Evolutionary conservation across 2,888 invertebrate genomes (phyloP).

Genomic region (Smittia sp.): DNA sequence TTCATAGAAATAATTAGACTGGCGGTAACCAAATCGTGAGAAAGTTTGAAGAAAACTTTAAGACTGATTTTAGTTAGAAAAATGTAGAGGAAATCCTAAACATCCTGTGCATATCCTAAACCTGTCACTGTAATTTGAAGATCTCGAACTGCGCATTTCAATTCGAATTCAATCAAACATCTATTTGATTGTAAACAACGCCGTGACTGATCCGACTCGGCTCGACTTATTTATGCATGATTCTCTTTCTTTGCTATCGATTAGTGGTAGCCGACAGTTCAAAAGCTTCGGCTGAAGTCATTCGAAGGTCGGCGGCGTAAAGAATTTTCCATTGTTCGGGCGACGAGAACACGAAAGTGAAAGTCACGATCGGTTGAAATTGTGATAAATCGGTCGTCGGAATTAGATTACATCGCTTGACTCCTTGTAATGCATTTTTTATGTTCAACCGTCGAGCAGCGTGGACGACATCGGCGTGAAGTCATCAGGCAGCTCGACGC

Average conservation of each 20-base stretch:
- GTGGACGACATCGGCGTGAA: slow-evolving; percentile 23
- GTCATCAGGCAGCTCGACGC: slow-evolving; percentile 28
- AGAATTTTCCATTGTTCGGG: neutral
- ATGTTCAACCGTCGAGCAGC: neutral
- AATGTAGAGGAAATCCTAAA: too few species aligned
- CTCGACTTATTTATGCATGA: neutral
- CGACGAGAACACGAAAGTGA: slow-evolving; percentile 25
- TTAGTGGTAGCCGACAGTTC: neutral
- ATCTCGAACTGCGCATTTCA: too few species aligned
- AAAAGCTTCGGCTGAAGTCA: slow-evolving; percentile 13
- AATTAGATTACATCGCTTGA: neutral
- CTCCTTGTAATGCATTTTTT: neutral
- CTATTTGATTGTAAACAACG: too few species aligned
- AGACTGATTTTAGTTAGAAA: too few species aligned
- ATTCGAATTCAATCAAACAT: too few species aligned
- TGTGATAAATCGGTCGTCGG: neutral
- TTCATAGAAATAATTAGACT: too few species aligned
- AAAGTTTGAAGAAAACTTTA: too few species aligned
- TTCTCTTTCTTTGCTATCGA: neutral
- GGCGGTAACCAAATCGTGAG: too few species aligned
- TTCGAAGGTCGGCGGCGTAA: slow-evolving; percentile 8
- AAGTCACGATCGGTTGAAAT: slow-evolving; percentile 29
- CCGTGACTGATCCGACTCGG: neutral
- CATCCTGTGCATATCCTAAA: too few species aligned
- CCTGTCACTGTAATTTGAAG: too few species aligned